A percentile compares a stretch with the other conserved stretches of the same genome.
Conservation (phyloP, 2,888 invertebrate genomes). For the Nephrocerus scutellatus region DNA sequence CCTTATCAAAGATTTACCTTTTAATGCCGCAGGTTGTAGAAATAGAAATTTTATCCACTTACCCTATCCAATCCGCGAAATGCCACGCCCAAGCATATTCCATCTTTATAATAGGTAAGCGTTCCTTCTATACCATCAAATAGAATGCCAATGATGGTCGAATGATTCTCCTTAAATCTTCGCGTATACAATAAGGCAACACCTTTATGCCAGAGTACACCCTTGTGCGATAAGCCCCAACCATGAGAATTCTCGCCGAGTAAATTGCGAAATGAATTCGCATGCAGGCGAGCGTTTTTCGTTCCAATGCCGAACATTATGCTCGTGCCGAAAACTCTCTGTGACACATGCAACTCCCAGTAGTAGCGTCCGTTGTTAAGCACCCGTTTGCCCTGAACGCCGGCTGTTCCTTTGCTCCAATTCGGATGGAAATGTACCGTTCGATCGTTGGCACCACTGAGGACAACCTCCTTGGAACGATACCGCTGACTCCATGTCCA, state of each 20-base stretch:
- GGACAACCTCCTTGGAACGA: constrained; percentile 52
- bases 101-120: constrained; percentile 64
- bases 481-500: constrained; percentile 63
- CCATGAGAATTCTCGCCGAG: constrained; percentile 64
- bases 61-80: constrained; percentile 58
- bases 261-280: constrained; percentile 61
- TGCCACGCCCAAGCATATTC: constrained; percentile 61
- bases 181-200: constrained; percentile 57
- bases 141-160: constrained; percentile 60
- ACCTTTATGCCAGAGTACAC: constrained; percentile 62
- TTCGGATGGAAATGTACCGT: constrained; percentile 68
- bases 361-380: constrained; percentile 60
- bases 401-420: constrained; percentile 70
- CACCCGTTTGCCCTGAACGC: constrained; percentile 58
- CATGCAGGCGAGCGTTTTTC: constrained; percentile 54
- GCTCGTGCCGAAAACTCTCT: constrained; percentile 63
- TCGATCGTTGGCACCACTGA: constrained; percentile 51
- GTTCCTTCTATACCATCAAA: constrained; percentile 65
- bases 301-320: constrained; percentile 71
- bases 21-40: background rate
- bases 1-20: background rate
- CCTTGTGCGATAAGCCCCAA: constrained; percentile 70
- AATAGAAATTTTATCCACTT: constrained; percentile 7
- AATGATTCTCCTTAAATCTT: constrained; percentile 62
- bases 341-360: constrained; percentile 60